These are phyloP conservation scores for Cyprinodon tularosa DNA, from an alignment of 2,113 vertebrate genomes.

Conservation along the genomic window DNA sequence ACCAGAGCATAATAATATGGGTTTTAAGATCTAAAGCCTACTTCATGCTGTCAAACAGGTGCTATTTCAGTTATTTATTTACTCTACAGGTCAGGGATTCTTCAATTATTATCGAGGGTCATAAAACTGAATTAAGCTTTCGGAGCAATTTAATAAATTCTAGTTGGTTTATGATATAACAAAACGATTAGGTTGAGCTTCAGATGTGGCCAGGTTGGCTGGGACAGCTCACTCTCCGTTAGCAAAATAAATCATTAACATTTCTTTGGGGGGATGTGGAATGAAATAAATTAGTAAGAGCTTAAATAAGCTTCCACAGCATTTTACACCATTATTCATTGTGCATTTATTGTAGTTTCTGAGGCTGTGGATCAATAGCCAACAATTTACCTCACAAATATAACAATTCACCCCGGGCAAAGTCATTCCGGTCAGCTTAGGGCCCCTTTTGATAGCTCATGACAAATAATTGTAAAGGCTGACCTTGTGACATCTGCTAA, in stretches of 20 bases:
- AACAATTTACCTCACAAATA: neutral
- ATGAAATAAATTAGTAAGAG: neutral
- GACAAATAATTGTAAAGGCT: slow-evolving; percentile 25
- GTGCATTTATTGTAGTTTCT: neutral
- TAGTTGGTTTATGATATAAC: neutral
- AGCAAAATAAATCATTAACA: neutral
- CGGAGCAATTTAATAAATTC: neutral
- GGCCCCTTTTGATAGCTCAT: slow-evolving; percentile 29
- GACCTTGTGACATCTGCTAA: slow-evolving; percentile 18
- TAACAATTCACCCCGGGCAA: slow-evolving; percentile 47
- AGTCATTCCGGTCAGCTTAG: slow-evolving; percentile 46
- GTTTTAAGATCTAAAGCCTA: no score
- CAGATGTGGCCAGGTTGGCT: neutral
- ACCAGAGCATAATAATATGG: neutral
- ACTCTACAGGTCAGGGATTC: neutral
- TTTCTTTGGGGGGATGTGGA: neutral
- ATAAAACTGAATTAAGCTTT: neutral
- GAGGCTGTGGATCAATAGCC: neutral
- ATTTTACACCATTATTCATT: neutral
- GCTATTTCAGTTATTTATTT: neutral
- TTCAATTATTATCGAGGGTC: neutral
- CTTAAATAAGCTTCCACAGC: neutral
- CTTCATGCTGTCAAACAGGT: neutral
- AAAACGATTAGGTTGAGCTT: neutral
- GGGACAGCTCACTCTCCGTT: neutral